Conservation (phyloP, 2,113 vertebrate genomes). For the Verasper variegatus region DNA sequence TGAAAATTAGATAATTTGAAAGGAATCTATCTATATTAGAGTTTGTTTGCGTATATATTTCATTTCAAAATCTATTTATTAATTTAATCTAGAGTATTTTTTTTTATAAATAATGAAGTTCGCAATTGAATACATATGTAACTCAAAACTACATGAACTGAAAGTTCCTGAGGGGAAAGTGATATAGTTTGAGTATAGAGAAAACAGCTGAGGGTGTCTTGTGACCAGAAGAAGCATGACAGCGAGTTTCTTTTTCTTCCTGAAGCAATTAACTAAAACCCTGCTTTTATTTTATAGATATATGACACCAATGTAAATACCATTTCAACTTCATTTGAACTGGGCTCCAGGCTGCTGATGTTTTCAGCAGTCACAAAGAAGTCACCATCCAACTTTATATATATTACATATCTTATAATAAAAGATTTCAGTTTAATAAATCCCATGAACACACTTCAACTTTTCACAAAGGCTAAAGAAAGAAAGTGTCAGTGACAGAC, state of each 20-base stretch:
- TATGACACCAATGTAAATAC: neutral
- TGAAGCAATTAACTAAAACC: slow-evolving; percentile 8
- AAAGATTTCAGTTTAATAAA: no score
- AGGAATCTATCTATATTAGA: no score
- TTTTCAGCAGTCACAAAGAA: no score
- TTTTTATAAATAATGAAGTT: no score
- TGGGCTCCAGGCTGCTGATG: neutral
- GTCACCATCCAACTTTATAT: no score
- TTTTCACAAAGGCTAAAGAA: no score
- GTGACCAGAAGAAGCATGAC: slow-evolving; percentile 24
- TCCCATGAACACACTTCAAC: no score
- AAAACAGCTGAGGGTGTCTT: neutral
- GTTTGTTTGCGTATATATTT: no score
- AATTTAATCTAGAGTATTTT: no score
- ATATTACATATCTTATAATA: no score
- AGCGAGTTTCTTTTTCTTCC: slow-evolving; percentile 1
- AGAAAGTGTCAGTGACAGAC: no score
- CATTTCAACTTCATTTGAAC: neutral
- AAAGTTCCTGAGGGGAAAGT: neutral
- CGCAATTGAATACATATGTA: neutral
- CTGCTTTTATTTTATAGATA: neutral
- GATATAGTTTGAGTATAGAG: neutral
- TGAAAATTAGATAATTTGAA: no score
- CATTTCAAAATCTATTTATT: neutral
- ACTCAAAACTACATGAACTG: neutral